Evolutionary conservation across 2,113 vertebrate genomes (phyloP).

Genomic region (Picathartes gymnocephalus): DNA sequence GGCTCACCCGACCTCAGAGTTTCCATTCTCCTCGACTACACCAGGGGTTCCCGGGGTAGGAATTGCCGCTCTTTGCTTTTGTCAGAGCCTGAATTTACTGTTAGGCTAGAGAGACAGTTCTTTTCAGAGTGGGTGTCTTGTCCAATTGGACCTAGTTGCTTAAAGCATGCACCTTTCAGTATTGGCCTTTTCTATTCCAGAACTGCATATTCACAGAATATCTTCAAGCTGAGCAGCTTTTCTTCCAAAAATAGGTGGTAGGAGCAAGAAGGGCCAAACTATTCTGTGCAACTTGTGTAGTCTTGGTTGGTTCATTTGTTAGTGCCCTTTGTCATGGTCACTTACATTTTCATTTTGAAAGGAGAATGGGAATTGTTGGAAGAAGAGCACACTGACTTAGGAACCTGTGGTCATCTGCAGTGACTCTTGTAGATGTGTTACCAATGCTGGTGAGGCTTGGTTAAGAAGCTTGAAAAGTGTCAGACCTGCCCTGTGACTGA

Average conservation of each 20-base stretch:
- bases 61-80: rapidly evolving
- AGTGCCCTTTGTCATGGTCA: neutral
- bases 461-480: neutral
- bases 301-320: neutral
- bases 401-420: neutral
- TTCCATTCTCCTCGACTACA: constrained; percentile 90
- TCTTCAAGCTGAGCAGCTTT: neutral
- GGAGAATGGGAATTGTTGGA: neutral
- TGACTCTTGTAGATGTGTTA: neutral
- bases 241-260: neutral
- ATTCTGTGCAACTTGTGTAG: neutral
- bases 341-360: neutral
- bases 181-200: neutral
- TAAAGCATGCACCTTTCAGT: neutral
- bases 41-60: constrained; percentile 90
- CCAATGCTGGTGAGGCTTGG: neutral
- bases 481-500: neutral
- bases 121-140: neutral
- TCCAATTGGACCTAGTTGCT: neutral
- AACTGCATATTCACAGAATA: neutral
- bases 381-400: neutral
- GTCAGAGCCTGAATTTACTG: neutral
- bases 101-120: neutral
- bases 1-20: constrained; percentile 77
- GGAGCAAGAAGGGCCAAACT: neutral